These are phyloP conservation scores for Tarsius wallacei DNA, from an alignment of 2,797 vertebrate species.

Conservation along the genomic window DNA sequence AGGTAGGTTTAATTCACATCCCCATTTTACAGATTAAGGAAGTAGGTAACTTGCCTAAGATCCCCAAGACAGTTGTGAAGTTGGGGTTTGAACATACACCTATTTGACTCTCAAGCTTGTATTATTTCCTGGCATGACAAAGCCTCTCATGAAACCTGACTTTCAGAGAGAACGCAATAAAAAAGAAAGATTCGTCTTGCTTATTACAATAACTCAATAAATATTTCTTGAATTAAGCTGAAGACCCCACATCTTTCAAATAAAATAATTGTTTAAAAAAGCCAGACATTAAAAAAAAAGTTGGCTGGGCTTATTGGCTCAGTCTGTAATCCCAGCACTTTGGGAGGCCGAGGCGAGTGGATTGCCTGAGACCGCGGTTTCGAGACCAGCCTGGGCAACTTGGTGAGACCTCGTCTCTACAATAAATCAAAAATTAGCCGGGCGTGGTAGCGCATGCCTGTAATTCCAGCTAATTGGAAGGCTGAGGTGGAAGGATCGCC, in stretches of 20 bases:
- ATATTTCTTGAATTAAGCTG: slow-evolving; percentile 8
- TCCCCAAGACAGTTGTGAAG: background rate
- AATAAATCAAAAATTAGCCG: no score
- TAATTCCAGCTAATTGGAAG: no score
- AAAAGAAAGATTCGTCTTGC: slow-evolving; percentile 45
- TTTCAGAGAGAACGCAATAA: slow-evolving; percentile 18
- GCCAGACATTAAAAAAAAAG: no score
- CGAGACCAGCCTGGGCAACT: no score
- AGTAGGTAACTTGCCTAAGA: slow-evolving; percentile 10
- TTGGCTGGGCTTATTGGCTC: no score
- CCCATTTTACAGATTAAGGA: slow-evolving; percentile 38
- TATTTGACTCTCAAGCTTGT: background rate
- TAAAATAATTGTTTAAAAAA: no score
- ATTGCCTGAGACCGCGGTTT: no score
- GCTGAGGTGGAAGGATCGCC: no score
- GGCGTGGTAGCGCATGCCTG: no score
- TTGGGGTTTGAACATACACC: slow-evolving; percentile 5
- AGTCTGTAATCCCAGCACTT: no score
- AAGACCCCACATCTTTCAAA: background rate
- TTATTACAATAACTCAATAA: slow-evolving; percentile 53
- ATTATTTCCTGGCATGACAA: background rate
- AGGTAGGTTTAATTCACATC: slow-evolving; percentile 47
- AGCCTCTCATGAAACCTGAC: background rate
- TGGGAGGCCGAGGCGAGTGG: no score
- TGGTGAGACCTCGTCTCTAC: no score